A percentile compares a stretch with the other conserved stretches of the same genome.
Conservation (phyloP, 2,888 invertebrate species). For the Rhagophthalmus giganteus region DNA sequence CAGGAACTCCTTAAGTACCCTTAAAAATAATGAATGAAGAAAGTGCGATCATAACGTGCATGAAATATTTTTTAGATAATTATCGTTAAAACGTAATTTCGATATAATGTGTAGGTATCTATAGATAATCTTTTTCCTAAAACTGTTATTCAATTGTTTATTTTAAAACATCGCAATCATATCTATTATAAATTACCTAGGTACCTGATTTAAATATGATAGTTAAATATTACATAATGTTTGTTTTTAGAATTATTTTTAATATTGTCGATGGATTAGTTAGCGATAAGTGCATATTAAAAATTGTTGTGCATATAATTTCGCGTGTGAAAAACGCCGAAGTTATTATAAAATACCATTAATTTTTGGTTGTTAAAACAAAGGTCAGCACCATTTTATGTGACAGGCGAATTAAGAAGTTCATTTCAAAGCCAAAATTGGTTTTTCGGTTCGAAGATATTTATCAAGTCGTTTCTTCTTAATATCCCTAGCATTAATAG, state of each 20-base stretch:
- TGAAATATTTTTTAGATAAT: no score
- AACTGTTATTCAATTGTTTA: background rate
- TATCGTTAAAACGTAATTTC: no score
- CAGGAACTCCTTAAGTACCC: no score
- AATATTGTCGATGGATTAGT: background rate
- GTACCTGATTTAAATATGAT: no score
- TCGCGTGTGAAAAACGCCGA: no score
- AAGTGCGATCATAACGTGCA: background rate
- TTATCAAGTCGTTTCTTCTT: conserved; percentile 6
- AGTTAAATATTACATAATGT: conserved; percentile 5
- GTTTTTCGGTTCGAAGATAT: conserved; percentile 10
- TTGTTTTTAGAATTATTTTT: conserved; percentile 8
- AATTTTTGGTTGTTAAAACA: background rate
- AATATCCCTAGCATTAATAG: conserved; percentile 9
- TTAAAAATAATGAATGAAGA: no score
- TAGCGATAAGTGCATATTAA: background rate
- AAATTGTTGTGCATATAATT: no score
- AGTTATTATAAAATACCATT: no score
- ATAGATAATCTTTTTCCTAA: no score
- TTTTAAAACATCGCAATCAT: background rate
- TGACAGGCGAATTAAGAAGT: conserved; percentile 14
- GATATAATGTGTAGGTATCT: no score
- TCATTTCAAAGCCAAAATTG: conserved; percentile 12
- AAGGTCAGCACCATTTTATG: conserved; percentile 7
- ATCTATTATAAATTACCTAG: background rate